Evolutionary conservation across 2,888 invertebrate species (phyloP), one percentile per base, ranked within the genome.

Genomic region (Andrena hattorfiana): DNA sequence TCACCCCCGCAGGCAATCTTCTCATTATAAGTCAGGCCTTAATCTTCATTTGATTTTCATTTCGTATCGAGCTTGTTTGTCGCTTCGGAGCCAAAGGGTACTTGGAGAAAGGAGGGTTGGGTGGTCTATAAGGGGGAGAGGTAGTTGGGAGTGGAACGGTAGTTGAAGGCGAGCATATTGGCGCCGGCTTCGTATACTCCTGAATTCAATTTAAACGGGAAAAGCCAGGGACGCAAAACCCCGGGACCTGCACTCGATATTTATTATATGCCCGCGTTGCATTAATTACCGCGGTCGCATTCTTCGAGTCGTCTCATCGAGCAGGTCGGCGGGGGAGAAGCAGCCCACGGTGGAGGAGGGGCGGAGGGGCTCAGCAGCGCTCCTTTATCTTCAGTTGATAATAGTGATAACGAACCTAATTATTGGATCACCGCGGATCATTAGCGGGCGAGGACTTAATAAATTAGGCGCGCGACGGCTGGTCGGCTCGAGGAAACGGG

Each of bases 281-380:
- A 92, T 93, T 93, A 93, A 93, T 93, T 92, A 93, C 91, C 91
- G 84, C 89, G 84, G 87, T 82, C 82, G 84, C 87, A 89, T 85
- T 89, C 87, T 89, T 87, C 81, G 87, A 73, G 80, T 85, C 81
- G 85, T 85, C 89, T 85, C 85, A 23, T 23, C 23, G 56, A 56
- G 56, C 56, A 23, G 13, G 23, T 26, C 83, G 77, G 71, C 79
- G 77, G 60, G 42, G 16, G 42, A 5, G 42, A 42, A 16, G 42
- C 42, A 16, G 42, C 42, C 42, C 13, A 4, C 4, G 13, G 42
- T 0, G 32, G 2, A 32, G 32, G 7, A 1, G 42, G 13, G 42
- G 13, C 4, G 13, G 42, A 42, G 42, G 42, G 42, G 42, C 42
- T 42, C 42, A 0, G 66, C 67, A 77, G 71, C 76, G 54, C 76